Percentiles rank a stretch among this genome's conserved stretches.
Evolutionary conservation across 92 coral and sea anemone species (phyloP).

Genomic region (Diadumene lineata): DNA sequence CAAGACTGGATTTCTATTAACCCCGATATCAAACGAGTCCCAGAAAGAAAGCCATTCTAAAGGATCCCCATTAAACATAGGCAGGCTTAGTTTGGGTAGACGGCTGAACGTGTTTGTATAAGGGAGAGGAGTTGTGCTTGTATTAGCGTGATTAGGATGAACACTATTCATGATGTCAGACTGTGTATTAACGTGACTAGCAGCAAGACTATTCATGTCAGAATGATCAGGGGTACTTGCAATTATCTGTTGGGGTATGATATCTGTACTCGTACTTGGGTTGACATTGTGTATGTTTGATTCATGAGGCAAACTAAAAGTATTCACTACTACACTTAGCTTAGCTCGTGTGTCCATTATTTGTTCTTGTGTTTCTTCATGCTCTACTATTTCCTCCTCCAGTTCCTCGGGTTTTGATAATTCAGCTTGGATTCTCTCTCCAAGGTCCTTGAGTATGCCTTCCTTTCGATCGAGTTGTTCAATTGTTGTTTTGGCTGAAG

Average conservation of each 20-base stretch:
- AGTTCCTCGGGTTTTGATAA: neutral
- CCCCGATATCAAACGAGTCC: conserved; percentile 49
- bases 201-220: neutral
- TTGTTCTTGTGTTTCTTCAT: neutral
- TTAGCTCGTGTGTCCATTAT: too few relatives aligned
- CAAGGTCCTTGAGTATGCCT: too few relatives aligned
- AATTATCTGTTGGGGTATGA: neutral
- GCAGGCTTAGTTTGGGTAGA: conserved; percentile 5
- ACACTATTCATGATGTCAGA: too few relatives aligned
- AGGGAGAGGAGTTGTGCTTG: neutral
- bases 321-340: too few relatives aligned
- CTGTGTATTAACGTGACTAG: too few relatives aligned
- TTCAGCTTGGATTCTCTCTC: too few relatives aligned
- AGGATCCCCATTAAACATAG: conserved; percentile 34
- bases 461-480: neutral
- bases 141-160: too few relatives aligned
- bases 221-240: neutral
- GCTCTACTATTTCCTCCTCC: neutral
- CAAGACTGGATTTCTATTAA: conserved; percentile 37
- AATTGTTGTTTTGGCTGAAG: neutral
- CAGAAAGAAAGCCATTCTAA: conserved; percentile 35
- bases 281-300: neutral
- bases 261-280: neutral
- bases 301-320: too few relatives aligned
- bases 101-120: neutral